Base-by-base conservation (phyloP, 2,113 vertebrate species). In the Anoplopoma fimbria region DNA sequence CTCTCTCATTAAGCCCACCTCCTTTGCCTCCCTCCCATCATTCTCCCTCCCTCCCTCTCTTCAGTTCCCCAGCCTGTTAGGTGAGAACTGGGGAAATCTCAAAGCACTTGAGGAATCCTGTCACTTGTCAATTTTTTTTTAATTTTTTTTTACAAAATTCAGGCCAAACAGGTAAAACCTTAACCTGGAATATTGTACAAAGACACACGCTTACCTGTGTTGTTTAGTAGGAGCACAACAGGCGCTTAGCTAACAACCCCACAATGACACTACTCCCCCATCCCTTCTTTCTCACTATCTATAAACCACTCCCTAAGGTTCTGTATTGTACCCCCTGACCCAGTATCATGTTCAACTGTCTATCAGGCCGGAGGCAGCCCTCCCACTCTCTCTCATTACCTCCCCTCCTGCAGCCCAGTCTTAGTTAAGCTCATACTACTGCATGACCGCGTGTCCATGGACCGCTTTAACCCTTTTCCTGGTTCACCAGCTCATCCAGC, bases 261-360 rank as follows among this genome's bases (percentile, higher is more conserved):
- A 49, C 27, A 65, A 19, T 14, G 61, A 82, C n/a, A 42, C 76
- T 79, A 55, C 79, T 42, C 81, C 69, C 57, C 70, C 38, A 40
- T 6, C 71, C 31, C 64, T 76, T 78, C 73, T 81, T 49, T 77
- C 72, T 64, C 63, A 70, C 75, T 21, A 71, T 86, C 69, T 82
- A 65, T 21, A 79, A n/a, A 90, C 82, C 75, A 80, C 85, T 79
- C 81, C 88, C 81, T 53, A 69, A 91, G 81, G 69, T 88, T 86
- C 51, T 80, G 76, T 77, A 87, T 87, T 81, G 84, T 87, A 61
- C 34, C 75, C 83, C 62, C 81, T 77, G 79, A 91, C 83, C 79
- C 67, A 45, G 90, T 89, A 88, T 93, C 88, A 92, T 82, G 85
- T 93, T 93, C 82, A 92, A 81, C 85, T 77, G 77, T 81, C 79